A percentile compares a stretch with the other conserved stretches of the same genome.
Evolutionary conservation across 2,113 vertebrate genomes (phyloP).

Genomic region (Sinocyclocheilus anophthalmus): DNA sequence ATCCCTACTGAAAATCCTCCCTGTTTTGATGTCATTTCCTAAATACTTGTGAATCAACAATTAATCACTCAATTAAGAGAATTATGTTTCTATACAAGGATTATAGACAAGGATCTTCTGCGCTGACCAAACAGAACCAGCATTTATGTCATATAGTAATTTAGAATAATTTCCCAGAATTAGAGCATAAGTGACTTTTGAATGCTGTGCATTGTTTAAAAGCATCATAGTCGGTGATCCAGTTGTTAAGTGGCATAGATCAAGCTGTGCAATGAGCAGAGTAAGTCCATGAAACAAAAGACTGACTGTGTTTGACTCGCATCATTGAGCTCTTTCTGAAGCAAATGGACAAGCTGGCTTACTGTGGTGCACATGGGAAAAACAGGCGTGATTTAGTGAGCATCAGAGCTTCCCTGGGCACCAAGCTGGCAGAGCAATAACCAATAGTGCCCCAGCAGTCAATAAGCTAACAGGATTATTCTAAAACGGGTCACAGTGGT

Average conservation of each 20-base stretch:
- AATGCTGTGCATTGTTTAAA: slow-evolving; percentile 32
- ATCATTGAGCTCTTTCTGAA: slow-evolving; percentile 20
- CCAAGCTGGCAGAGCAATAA: slow-evolving; percentile 29
- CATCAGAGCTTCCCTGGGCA: slow-evolving; percentile 31
- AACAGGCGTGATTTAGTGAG: slow-evolving; percentile 25
- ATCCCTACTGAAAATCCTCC: not conserved
- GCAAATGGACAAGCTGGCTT: slow-evolving; percentile 28
- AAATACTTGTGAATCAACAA: not conserved
- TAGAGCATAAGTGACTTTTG: not conserved
- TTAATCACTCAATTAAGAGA: not conserved
- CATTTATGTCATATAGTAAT: not conserved
- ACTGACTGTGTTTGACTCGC: slow-evolving; percentile 13
- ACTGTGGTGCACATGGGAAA: slow-evolving; percentile 19
- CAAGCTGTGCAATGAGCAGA: slow-evolving; percentile 8
- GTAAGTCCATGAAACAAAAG: slow-evolving; percentile 33
- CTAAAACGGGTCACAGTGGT: slow-evolving; percentile 41
- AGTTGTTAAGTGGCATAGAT: slow-evolving; percentile 21
- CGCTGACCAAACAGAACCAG: not conserved
- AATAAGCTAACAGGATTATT: slow-evolving; percentile 34
- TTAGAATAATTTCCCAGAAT: slow-evolving; percentile 21
- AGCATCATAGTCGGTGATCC: slow-evolving; percentile 1
- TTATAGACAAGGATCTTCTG: not conserved
- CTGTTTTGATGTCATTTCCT: not conserved
- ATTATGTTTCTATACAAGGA: not conserved
- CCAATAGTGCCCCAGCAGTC: slow-evolving; percentile 41